Percentiles rank a stretch among this genome's conserved stretches.
Evolutionary conservation across 2,888 invertebrate species (phyloP).

Genomic region (Liopterus haemorrhoidalis): DNA sequence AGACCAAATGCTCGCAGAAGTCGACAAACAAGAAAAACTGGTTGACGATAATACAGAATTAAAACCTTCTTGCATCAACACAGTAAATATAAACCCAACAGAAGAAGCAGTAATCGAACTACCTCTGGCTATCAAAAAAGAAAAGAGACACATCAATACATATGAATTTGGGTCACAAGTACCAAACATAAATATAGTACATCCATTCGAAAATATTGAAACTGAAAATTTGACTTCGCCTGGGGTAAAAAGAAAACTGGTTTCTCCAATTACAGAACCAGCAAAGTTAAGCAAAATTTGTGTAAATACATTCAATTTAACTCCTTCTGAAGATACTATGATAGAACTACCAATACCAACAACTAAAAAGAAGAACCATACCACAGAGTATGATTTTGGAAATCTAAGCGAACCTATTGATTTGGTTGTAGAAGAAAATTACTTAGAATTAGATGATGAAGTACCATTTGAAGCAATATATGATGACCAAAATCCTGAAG

Average conservation of each 20-base stretch:
- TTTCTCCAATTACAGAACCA: slow-evolving; percentile 13
- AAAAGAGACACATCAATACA: slow-evolving; percentile 40
- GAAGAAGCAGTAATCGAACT: slow-evolving; percentile 44
- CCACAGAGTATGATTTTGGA: too few relatives aligned
- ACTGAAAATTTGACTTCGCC: slow-evolving; percentile 7
- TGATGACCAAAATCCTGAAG: slow-evolving; percentile 4
- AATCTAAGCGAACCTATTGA: slow-evolving; percentile 16
- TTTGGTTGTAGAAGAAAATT: slow-evolving; percentile 14
- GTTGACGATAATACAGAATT: slow-evolving; percentile 30
- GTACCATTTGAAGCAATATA: neutral
- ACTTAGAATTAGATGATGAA: too few relatives aligned
- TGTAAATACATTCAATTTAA: slow-evolving; percentile 12
- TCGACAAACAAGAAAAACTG: slow-evolving; percentile 42
- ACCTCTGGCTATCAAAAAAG: slow-evolving; percentile 33
- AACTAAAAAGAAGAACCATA: neutral
- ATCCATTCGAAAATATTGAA: slow-evolving; percentile 15
- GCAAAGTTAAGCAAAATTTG: slow-evolving; percentile 11
- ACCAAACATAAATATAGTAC: slow-evolving; percentile 16
- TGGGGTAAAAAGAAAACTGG: slow-evolving; percentile 13
- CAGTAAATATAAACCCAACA: slow-evolving; percentile 41
- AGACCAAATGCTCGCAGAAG: slow-evolving; percentile 45
- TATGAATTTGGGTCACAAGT: slow-evolving; percentile 26
- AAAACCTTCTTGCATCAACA: slow-evolving; percentile 38
- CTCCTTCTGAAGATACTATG: slow-evolving; percentile 17
- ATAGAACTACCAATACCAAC: slow-evolving; percentile 5